These are phyloP conservation scores for Acyrthosiphon pisum DNA, from an alignment of 1,140 invertebrate genomes.

Conservation along the genomic window DNA sequence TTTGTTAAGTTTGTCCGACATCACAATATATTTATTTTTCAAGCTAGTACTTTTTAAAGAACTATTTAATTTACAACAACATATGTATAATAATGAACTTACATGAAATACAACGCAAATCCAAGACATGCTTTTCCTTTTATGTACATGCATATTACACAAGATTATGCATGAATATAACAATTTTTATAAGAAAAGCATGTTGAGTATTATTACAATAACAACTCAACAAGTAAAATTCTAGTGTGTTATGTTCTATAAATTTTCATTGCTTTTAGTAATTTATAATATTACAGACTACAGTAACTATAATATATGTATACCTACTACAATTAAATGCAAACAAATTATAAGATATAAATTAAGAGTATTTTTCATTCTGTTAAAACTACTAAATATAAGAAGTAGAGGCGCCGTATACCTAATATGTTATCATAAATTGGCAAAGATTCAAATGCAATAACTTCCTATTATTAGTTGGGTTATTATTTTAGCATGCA, in stretches of 20 bases:
- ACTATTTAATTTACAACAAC: background rate
- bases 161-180: background rate
- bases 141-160: background rate
- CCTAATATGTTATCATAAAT: background rate
- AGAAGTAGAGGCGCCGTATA: background rate
- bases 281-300: background rate
- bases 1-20: background rate
- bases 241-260: background rate
- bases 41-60: background rate
- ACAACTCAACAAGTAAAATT: background rate
- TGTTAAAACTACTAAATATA: background rate
- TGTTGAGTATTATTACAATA: background rate
- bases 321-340: background rate
- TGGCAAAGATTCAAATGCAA: background rate
- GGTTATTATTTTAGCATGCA: background rate
- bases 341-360: background rate
- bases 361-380: background rate
- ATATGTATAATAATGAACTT: background rate
- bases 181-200: background rate
- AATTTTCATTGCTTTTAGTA: background rate
- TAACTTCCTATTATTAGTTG: background rate
- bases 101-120: background rate
- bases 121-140: background rate
- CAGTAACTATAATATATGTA: background rate
- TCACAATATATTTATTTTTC: background rate